phyloP scores from a whole-genome alignment of 2,797 vertebrate genomes.

The Rhinella marina region DNA sequence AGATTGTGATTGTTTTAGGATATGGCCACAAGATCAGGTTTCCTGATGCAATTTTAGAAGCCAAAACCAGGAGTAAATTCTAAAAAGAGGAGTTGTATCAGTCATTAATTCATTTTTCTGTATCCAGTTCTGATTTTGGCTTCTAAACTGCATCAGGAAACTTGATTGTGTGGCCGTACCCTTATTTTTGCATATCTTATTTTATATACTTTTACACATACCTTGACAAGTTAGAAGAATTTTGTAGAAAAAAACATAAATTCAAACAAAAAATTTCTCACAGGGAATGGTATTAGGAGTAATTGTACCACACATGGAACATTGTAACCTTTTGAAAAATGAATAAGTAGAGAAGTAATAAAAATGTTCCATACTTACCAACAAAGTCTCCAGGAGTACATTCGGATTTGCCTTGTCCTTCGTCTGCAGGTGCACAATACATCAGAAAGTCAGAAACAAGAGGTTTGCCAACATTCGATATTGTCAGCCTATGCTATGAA shows the following conservation, averaged over 20 bases:
- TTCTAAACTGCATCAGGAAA: too few relatives aligned
- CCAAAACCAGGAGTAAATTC: too few relatives aligned
- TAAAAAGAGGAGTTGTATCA: too few relatives aligned
- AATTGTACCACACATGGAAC: not conserved
- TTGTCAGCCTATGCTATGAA: not conserved
- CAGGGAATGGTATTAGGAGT: not conserved
- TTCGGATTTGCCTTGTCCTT: not conserved
- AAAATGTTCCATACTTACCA: constrained; percentile 16
- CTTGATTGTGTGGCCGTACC: too few relatives aligned
- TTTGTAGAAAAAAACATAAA: not conserved
- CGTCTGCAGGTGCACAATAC: not conserved
- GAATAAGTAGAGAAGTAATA: not conserved
- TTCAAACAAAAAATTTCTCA: not conserved
- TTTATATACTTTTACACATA: not conserved
- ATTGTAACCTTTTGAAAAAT: not conserved
- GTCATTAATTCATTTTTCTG: too few relatives aligned
- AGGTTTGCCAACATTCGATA: not conserved
- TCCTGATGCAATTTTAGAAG: too few relatives aligned
- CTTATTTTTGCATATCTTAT: not conserved
- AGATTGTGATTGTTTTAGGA: not conserved
- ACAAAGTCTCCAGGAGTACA: not conserved
- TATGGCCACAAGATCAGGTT: too few relatives aligned
- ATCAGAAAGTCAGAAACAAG: not conserved
- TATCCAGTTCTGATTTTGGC: too few relatives aligned
- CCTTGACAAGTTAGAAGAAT: not conserved